Conservation (phyloP, 2,797 vertebrate species). For the Octomys mimax region DNA sequence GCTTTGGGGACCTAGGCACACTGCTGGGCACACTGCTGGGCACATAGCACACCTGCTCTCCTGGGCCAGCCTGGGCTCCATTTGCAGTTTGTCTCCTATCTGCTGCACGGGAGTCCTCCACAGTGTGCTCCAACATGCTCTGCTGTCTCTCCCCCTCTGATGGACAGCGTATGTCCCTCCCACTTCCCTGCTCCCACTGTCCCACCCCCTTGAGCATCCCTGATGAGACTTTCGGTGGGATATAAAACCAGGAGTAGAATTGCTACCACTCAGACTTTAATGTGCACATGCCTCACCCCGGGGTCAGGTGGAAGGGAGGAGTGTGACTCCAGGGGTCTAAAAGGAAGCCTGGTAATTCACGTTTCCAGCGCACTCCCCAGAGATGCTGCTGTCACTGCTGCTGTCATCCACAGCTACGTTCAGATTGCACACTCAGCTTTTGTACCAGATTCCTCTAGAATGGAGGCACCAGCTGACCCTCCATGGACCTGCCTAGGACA, state of each 20-base stretch:
- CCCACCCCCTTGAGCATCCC: not conserved
- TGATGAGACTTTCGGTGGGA: not conserved
- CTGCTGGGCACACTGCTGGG: not conserved
- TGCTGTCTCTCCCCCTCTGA: not conserved
- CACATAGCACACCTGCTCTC: not conserved
- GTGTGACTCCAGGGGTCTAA: not conserved
- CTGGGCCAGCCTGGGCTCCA: not conserved
- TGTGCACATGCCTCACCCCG: not conserved
- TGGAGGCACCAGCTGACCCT: not conserved
- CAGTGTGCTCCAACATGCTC: fast-evolving
- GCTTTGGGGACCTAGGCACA: not conserved
- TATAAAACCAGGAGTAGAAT: not conserved
- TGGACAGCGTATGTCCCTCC: not conserved
- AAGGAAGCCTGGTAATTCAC: not conserved
- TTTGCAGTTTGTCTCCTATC: not conserved
- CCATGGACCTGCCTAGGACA: not conserved
- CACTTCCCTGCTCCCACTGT: not conserved
- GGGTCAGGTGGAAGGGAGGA: not conserved
- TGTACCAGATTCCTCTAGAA: not conserved
- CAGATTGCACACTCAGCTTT: not conserved
- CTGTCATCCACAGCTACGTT: not conserved
- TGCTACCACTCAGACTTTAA: not conserved
- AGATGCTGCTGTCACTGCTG: not conserved
- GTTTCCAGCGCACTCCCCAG: not conserved
- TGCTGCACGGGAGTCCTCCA: fast-evolving